Evolutionary conservation across 2,113 vertebrate genomes (phyloP), one percentile per base, ranked within the genome.

Genomic region (Ahaetulla prasina): DNA sequence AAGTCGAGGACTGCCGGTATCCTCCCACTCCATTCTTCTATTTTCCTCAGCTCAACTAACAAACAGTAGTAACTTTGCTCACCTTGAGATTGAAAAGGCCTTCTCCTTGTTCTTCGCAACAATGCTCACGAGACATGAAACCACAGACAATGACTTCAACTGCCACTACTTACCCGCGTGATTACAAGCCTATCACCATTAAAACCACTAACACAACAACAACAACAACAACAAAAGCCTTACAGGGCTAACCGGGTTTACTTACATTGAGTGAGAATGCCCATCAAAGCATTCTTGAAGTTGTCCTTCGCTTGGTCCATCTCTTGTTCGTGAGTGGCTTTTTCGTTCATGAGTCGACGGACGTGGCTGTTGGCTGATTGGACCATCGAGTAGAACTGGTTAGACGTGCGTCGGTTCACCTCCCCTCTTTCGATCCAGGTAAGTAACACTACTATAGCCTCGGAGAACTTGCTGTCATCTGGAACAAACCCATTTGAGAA

Each of bases 311-410:
- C 98, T 88, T 98, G 97, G 85, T 99, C 98, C 98, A 99, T 98
- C 52, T 98, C 98, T 39, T 98, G 98, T 92, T 99, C 98, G 0
- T 99, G 98, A 74, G 97, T 97, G 0, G 98, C 98, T 93, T 98
- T 99, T n/a, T 99, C 98, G 0, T 97, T 98, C 98, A 98, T 98
- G 60, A 99, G 97, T 35, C 98, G 97, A 68, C 98, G 98, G 93
- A 98, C 97, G 0, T 99, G 98, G 96, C 98, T 98, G 94, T 99
- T 99, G 93, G 98, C 98, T 0, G 98, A 98, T 96, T 99, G 98
- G 57, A 99, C 98, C 98, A 99, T 99, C 2, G 98, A 98, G n/a
- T 99, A 99, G 95, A 99, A 99, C 57, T 98, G 98, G 95, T 98
- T 99, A 30, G 98, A 98, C 0, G 98, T 98, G 88, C 98, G 98